Evolutionary conservation across 1,140 invertebrate genomes (phyloP), one percentile per base, ranked within the genome.

Genomic region (Linepithema humile): DNA sequence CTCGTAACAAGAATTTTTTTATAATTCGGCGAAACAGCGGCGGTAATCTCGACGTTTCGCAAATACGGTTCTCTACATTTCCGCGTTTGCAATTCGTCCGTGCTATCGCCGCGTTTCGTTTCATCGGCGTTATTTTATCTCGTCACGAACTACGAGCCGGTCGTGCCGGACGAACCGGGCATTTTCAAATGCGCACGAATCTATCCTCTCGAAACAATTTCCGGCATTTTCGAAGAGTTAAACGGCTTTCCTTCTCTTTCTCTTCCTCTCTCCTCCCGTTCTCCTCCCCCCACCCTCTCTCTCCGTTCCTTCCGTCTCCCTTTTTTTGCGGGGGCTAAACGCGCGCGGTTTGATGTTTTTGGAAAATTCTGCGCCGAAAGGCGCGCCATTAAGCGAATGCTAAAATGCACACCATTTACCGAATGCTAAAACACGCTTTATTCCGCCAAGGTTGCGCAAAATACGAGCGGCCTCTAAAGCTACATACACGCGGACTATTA

Each of bases 341-440:
- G 53, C 53, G 20, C 35, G 17, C 38, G n/a, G 7, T 57, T 73
- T 40, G 17, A 3, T 32, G n/a, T 12, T 35, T 38, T 23, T 20
- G 17, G 23, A 7, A 55, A 78, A 38, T 57, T 32, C 20, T n/a
- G 9, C 20, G n/a, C 3, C 23, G 62, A 70, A 77, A 64, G 57
- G 64, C 35, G 35, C 69, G 32, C 9, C 40, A 60, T 62, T 50
- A 38, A 75, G 26, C 64, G 17, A 80, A 32, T 23, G 62, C 0
- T 43, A 55, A 6, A 77, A 67, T 48, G 38, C 12, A 35, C 32
- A 32, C 62, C 45, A 35, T 67, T 67, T 65, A 67, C 45, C 60
- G 74, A 67, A 67, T 55, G 69, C 26, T 45, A 80, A 83, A 88
- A 77, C 77, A 72, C 83, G 82, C 83, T 88, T 88, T 88, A 83